Base-by-base conservation (phyloP, 2,888 invertebrate species). In the Nemoura dubitans region DNA sequence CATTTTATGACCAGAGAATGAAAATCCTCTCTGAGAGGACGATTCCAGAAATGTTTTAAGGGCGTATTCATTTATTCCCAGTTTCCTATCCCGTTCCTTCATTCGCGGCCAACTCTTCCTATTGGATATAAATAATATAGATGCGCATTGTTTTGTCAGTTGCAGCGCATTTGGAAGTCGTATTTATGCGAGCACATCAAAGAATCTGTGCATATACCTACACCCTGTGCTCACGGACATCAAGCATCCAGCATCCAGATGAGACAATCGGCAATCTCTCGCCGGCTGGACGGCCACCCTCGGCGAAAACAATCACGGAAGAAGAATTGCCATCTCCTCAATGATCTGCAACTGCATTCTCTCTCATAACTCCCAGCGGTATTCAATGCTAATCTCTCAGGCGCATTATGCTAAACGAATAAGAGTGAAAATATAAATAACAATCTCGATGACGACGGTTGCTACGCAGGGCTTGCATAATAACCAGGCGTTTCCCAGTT, bases 371-470 rank as follows among this genome's bases (percentile, higher is more conserved):
- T 59, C 21, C 59, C 59, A 59, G 59, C 59, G 59, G 59, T 59
- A 59, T 59, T 59, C 6, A 59, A 59, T 59, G 59, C 16, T 59
- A 59, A 59, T 59, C 59, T 10, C 10, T 59, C n/a, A n/a, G 2
- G 59, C 59, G 14, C 21, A 59, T 59, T 59, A 59, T 59, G 59
- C 59, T 59, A 59, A 59, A 21, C 59, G 59, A 59, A 59, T 59
- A 21, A 59, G 59, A 59, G 59, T 59, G 59, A 59, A 59, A 59
- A 59, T 59, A 59, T 59, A 59, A 59, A 59, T 59, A 59, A 59
- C 59, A 21, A 59, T 59, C 59, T 59, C 21, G 59, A 59, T 21
- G 21, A 59, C 59, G 59, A 59, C 59, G 59, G 2, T 21, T 3
- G 59, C 59, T 59, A 59, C 59, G 59, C 59, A 14, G 21, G 59